Evolutionary conservation across 2,888 invertebrate species (phyloP).

Genomic region (Platerodrilus igneus): DNA sequence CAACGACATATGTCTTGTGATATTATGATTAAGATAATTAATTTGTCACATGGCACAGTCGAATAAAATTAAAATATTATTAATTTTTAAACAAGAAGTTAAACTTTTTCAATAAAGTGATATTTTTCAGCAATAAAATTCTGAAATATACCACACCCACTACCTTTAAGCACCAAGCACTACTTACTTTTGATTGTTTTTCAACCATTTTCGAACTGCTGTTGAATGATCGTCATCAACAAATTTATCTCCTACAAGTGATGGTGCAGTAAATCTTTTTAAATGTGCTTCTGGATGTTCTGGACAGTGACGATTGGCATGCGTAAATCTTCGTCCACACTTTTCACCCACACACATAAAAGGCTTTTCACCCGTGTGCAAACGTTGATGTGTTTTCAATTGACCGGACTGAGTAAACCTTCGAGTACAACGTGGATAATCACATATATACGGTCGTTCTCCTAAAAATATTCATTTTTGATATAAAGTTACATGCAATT

Average conservation of each 20-base stretch:
- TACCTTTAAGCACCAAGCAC: too few species aligned
- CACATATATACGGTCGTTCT: conserved; percentile 68
- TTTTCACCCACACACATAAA: conserved; percentile 61
- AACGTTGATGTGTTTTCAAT: conserved; percentile 69
- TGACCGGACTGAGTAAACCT: conserved; percentile 75
- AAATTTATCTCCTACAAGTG: conserved; percentile 44
- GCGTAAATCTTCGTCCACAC: conserved; percentile 67
- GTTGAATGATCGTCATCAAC: conserved; percentile 29
- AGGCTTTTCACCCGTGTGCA: conserved; percentile 74
- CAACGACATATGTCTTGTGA: too few species aligned
- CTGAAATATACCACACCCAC: too few species aligned
- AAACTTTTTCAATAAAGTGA: too few species aligned
- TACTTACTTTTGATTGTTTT: conserved; percentile 48
- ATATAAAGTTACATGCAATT: too few species aligned
- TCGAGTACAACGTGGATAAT: conserved; percentile 65
- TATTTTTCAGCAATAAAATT: too few species aligned
- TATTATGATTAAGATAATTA: too few species aligned
- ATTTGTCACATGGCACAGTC: too few species aligned
- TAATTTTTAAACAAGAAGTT: too few species aligned
- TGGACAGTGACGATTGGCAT: conserved; percentile 71
- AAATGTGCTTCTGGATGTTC: conserved; percentile 62
- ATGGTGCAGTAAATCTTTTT: conserved; percentile 38
- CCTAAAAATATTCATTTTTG: conserved; percentile 48
- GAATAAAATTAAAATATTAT: too few species aligned
- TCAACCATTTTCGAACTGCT: conserved; percentile 43